Base-by-base conservation (phyloP, 2,888 invertebrate genomes). In the Epicampocera succincta region DNA sequence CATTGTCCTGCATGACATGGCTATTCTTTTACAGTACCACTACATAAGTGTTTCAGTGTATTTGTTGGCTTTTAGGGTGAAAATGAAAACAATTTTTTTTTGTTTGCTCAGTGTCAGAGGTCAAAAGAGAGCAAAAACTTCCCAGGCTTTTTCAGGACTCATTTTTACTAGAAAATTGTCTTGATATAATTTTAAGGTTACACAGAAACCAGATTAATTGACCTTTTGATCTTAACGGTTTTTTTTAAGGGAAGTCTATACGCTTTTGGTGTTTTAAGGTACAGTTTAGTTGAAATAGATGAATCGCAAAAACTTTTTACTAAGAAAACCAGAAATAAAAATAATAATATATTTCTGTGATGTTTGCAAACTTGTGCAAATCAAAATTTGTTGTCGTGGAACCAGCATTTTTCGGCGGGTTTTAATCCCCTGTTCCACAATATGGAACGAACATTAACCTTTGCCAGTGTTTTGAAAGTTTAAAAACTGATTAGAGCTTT, bases 171-270 rank as follows among this genome's bases (percentile, higher is more conserved):
- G 50, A 76, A 65, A 81, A 63, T 15, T 56, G 61, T 42, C 58
- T 75, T 33, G 0, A 46, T 72, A 33, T 60, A 63, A 52, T 80
- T 72, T 77, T 73, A 66, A 77, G 58, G 69, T 65, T 61, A 69
- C 61, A 33, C 25, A 11, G 63, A 76, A 84, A 83, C 84, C 60
- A 73, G 80, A 73, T 82, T 80, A 78, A 61, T 72, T 84, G 83
- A 84, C 82, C 83, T 84, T 54, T 78, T 83, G 76, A 83, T 50
- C 83, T 82, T 78, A 83, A 83, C 84, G 74, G 81, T 50, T 80
- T 19, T 83, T 78, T 77, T 50, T 42, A 33, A 33, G 33, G 9
- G 9, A 33, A 33, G 5, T 33, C 8, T 8, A 33, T 6, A 3
- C 8, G 9, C 5, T 33, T 33, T 33, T 33, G 3, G 8, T 1